A percentile compares a stretch with the other conserved stretches of the same genome.
These are phyloP conservation scores for Meliscaeva auricollis DNA, from an alignment of 2,888 invertebrate species.

Conservation along the genomic window DNA sequence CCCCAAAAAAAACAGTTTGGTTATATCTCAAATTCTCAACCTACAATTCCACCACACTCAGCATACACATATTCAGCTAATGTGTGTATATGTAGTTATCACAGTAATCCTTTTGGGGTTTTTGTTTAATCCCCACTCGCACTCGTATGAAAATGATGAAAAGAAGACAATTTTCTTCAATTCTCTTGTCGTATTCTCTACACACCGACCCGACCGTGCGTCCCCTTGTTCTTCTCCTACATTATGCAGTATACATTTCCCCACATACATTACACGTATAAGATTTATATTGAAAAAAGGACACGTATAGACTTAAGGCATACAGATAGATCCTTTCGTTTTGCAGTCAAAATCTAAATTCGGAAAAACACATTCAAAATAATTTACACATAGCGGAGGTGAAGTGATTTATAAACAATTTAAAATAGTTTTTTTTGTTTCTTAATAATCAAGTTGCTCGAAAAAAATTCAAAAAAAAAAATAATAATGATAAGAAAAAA, in stretches of 20 bases:
- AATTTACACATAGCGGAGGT: constrained; percentile 45
- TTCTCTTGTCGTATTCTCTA: constrained; percentile 42
- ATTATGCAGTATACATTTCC: constrained; percentile 8
- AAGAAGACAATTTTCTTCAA: constrained; percentile 72
- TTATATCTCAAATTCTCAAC: background rate
- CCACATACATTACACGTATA: constrained; percentile 55
- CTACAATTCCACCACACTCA: background rate
- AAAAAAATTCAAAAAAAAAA: background rate
- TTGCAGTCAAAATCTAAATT: constrained; percentile 71
- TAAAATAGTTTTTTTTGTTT: background rate
- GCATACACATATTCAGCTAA: constrained; percentile 11
- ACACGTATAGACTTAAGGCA: constrained; percentile 63
- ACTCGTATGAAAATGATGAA: constrained; percentile 55
- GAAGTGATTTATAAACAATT: constrained; percentile 43
- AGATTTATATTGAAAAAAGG: constrained; percentile 48
- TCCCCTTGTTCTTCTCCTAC: constrained; percentile 6
- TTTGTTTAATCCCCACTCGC: constrained; percentile 39
- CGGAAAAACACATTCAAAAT: constrained; percentile 71
- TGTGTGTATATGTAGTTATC: constrained; percentile 10
- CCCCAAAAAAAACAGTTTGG: background rate
- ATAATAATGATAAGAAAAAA: background rate
- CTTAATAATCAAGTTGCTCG: too few relatives aligned
- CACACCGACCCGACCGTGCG: background rate
- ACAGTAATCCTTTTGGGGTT: background rate
- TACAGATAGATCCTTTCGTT: constrained; percentile 62